Percentiles rank a stretch among this genome's conserved stretches.
Evolutionary conservation across 2,888 invertebrate species (phyloP).

Genomic region (Acleris laterana): DNA sequence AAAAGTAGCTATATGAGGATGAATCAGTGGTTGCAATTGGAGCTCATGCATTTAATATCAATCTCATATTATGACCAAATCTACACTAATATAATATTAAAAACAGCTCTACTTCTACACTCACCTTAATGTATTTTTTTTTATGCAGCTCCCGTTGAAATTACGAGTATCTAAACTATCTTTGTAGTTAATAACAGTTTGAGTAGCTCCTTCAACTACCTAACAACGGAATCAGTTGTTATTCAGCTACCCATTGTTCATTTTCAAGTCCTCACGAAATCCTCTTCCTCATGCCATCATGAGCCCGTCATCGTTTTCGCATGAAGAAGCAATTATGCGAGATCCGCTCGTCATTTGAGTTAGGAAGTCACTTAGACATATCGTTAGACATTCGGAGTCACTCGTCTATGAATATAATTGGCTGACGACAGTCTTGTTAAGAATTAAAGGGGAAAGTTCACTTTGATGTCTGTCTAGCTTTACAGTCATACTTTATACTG

Average conservation of each 20-base stretch:
- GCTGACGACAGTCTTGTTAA: slow-evolving; percentile 58
- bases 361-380: slow-evolving; percentile 32
- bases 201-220: too few relatives aligned
- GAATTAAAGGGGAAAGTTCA: slow-evolving; percentile 59
- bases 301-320: slow-evolving; percentile 21
- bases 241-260: not conserved
- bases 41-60: too few relatives aligned
- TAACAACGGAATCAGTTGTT: too few relatives aligned
- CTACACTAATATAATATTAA: too few relatives aligned
- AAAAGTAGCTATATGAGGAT: too few relatives aligned
- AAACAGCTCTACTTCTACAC: too few relatives aligned
- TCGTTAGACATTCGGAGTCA: slow-evolving; percentile 55
- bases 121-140: too few relatives aligned
- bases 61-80: too few relatives aligned
- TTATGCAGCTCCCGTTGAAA: too few relatives aligned
- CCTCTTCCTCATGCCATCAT: slow-evolving; percentile 1
- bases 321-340: slow-evolving; percentile 25
- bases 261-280: not conserved
- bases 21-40: too few relatives aligned
- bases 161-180: too few relatives aligned
- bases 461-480: slow-evolving; percentile 57
- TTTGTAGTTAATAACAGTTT: too few relatives aligned
- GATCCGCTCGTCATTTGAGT: slow-evolving; percentile 33
- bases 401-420: slow-evolving; percentile 78
- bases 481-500: slow-evolving; percentile 19